phyloP scores from a whole-genome alignment of 2,888 invertebrate species.

The Amphipyra berbera region DNA sequence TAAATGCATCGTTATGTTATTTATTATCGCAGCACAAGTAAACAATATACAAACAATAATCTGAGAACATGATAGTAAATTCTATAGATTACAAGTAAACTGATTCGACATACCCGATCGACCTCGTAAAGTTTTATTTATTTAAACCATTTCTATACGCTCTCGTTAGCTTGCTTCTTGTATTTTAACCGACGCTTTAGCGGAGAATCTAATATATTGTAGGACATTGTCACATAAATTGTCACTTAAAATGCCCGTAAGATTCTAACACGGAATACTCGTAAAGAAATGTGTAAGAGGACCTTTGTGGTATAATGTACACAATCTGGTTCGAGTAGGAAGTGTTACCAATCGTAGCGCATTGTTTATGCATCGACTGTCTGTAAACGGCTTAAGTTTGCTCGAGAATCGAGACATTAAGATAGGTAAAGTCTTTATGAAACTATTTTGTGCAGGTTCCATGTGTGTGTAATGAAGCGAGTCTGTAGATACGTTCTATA shows the following conservation, averaged over 20 bases:
- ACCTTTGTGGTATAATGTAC: constrained; percentile 54
- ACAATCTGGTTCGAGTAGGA: constrained; percentile 57
- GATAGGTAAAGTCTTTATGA: constrained; percentile 40
- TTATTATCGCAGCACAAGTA: too few relatives aligned
- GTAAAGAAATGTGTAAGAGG: constrained; percentile 63
- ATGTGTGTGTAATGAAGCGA: constrained; percentile 1
- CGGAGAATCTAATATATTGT: constrained; percentile 72
- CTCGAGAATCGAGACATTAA: constrained; percentile 45
- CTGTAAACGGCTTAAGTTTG: constrained; percentile 36
- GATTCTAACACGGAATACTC: constrained; percentile 64
- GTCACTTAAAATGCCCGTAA: constrained; percentile 71
- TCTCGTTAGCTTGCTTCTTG: constrained; percentile 64
- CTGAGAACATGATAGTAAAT: constrained; percentile 10
- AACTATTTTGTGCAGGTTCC: constrained; percentile 17
- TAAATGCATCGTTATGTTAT: too few relatives aligned
- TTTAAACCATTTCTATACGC: constrained; percentile 65
- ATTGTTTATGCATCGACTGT: constrained; percentile 55
- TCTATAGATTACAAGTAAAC: constrained; percentile 38
- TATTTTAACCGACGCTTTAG: constrained; percentile 65
- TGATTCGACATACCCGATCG: constrained; percentile 53
- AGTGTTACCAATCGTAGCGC: constrained; percentile 57
- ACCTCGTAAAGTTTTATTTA: constrained; percentile 67
- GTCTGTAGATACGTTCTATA: not conserved
- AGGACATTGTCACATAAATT: constrained; percentile 77
- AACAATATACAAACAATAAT: too few relatives aligned